Base-by-base conservation (phyloP, 2,888 invertebrate species). In the Leptinotarsa peninsularis region DNA sequence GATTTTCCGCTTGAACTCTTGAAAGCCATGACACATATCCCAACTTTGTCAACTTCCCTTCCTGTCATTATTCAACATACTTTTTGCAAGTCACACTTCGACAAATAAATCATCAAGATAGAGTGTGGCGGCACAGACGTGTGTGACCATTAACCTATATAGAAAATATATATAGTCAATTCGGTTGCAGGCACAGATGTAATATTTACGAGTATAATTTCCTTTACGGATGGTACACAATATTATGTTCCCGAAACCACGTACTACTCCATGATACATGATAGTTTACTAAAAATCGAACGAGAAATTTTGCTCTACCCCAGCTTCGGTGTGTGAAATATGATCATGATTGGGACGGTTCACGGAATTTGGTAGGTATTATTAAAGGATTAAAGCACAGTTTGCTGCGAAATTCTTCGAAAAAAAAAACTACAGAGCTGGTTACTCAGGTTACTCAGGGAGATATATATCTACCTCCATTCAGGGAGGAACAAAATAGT, bases 191-290 rank as follows among this genome's bases (percentile, higher is more conserved):
- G 75, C 75, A 68, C 69, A 76, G 79, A 78, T 78, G 76, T 74
- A 74, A 74, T 78, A 79, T 78, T 79, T 79, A 79, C 75, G 79
- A 76, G 60, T 75, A 70, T 79, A 79, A 79, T 79, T 78, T 78
- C 79, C 79, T 71, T 71, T 74, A 79, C 76, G 74, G 75, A 72
- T 71, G 72, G 72, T 76, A 74, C 68, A 74, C 75, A 74, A 79
- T 77, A 52, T 67, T 54, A 67, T 69, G 72, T 68, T 74, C 73
- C 71, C 74, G 33, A 52, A 66, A 70, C 66, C 63, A 71, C 70
- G 69, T 74, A 63, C 33, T 43, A 74, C 23, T 66, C 17, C 73
- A 73, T 74, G 74, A 74, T 60, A 75, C 21, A 75, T 68, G 76
- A 67, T 74, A 71, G 76, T 74, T 72, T 69, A 67, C 60, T 23